Evolutionary conservation across 2,888 invertebrate genomes (phyloP), one percentile per base, ranked within the genome.

Genomic region (Caenorhabditis doughertyi): DNA sequence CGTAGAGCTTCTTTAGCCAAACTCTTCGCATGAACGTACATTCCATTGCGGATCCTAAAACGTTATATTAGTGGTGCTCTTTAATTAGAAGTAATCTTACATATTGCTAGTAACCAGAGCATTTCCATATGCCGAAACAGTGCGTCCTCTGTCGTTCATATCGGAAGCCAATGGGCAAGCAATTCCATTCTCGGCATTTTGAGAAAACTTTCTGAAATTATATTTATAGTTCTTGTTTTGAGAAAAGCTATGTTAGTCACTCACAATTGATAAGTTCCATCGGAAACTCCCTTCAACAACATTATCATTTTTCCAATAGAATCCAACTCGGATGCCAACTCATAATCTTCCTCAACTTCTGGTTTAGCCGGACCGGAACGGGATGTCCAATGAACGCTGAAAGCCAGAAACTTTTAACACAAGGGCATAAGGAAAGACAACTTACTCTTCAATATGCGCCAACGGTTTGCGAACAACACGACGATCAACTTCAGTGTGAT

Each of bases 31-130:
- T 74, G 74, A 23, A 49, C 8, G 25, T 67, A 81, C 72, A 81
- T 67, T 44, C 81, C 81, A 35, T 58, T 81, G 21, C 32, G 49
- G 9, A 81, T 27, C 18, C 81, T 81, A 62, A n/a, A 79, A 51
- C 27, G n/a, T 60, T 11, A n/a, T n/a, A n/a, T n/a, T n/a, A n/a
- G n/a, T n/a, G n/a, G n/a, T n/a, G n/a, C n/a, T n/a, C n/a, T n/a
- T n/a, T n/a, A n/a, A n/a, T n/a, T n/a, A n/a, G n/a, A n/a, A n/a
- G n/a, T n/a, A n/a, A n/a, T 3, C 42, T 42, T 42, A 42, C 42
- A 42, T 42, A 42, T 42, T 42, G 13, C 42, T 42, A 3, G 13
- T 42, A 3, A 13, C 16, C 7, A 42, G 3, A 7, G 42, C 42
- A 3, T 11, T 13, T 16, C n/a, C 44, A 18, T 47, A 47, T 5